Base-by-base conservation (phyloP, 2,797 vertebrate species). In the Moxostoma hubbsi region DNA sequence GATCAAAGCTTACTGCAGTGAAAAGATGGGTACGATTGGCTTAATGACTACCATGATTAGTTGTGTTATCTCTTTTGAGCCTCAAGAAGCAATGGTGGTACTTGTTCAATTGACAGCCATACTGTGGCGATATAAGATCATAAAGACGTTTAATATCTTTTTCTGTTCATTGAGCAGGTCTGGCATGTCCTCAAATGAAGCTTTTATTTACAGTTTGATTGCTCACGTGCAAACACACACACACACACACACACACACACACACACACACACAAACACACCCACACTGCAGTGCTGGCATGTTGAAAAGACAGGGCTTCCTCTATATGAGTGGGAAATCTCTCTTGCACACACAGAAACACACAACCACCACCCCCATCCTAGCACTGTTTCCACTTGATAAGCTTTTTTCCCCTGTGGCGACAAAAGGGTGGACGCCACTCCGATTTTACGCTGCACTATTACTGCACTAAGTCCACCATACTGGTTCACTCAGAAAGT, bases 361-460 rank as follows among this genome's bases (percentile, higher is more conserved):
- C 69, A 50, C 58, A 46, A 24, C 2, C 53, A 77, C 54, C 74
- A 80, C 81, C 55, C 80, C 72, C 80, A 57, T 24, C 47, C 1
- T 57, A 64, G 50, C 16, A 71, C 69, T 84, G 82, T 77, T 86
- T 79, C 79, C 70, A 80, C 80, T 83, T 81, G 86, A 88, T 88
- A 88, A 86, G 77, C 77, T 58, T 51, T 15, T 58, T 62, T 76
- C 79, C 79, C 75, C 70, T 76, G 67, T 51, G 55, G 85, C 79
- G n/a, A 49, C 73, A 79, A 45, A 36, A 61, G 55, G 51, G 72
- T 69, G 74, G 24, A 72, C 62, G 79, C 45, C 13, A 58, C 74
- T 8, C 36, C 67, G 75, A 80, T 85, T 83, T 72, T 65, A 82
- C 16, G 36, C 69, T 58, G 49, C 45, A 62, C 15, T 72, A 79